Percentiles rank a stretch among this genome's conserved stretches.
phyloP scores from a whole-genome alignment of 2,888 invertebrate species.

The Caenorhabditis virilis region DNA sequence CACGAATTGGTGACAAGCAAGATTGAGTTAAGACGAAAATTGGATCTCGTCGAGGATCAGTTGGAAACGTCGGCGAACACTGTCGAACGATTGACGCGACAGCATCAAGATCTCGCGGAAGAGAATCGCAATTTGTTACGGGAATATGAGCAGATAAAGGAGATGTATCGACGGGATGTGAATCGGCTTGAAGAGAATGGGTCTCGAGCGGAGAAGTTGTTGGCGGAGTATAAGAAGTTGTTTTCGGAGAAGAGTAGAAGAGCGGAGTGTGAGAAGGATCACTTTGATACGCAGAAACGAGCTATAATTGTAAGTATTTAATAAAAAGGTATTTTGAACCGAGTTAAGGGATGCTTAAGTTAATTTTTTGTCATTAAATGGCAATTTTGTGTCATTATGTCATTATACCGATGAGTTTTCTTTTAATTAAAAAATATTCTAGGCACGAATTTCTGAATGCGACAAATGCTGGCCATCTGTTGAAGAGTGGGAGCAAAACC shows the following conservation, averaged over 20 bases:
- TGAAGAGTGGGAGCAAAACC: conserved; percentile 50
- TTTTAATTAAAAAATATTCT: conserved; percentile 1
- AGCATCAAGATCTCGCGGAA: conserved; percentile 78
- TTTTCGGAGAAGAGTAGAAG: conserved; percentile 54
- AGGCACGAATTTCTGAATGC: conserved; percentile 48
- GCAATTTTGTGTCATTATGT: too few species aligned
- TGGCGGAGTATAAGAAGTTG: conserved; percentile 58
- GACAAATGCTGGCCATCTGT: conserved; percentile 48
- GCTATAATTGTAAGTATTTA: conserved; percentile 50
- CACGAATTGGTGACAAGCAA: conserved; percentile 74
- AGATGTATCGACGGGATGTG: conserved; percentile 80
- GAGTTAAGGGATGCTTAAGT: too few species aligned
- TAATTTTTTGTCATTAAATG: too few species aligned
- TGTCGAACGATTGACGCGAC: conserved; percentile 68
- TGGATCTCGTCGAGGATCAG: conserved; percentile 66
- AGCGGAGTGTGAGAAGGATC: conserved; percentile 52
- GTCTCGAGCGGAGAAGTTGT: conserved; percentile 67
- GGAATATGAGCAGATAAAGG: conserved; percentile 74
- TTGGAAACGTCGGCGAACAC: conserved; percentile 41
- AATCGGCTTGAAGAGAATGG: conserved; percentile 69
- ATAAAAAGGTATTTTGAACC: not conserved
- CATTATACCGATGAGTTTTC: too few species aligned
- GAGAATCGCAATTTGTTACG: conserved; percentile 76
- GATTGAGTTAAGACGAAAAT: conserved; percentile 73
- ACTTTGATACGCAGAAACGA: conserved; percentile 56